phyloP scores from a whole-genome alignment of 92 coral and sea anemone genomes.

The Chrysogorgia sp. region DNA sequence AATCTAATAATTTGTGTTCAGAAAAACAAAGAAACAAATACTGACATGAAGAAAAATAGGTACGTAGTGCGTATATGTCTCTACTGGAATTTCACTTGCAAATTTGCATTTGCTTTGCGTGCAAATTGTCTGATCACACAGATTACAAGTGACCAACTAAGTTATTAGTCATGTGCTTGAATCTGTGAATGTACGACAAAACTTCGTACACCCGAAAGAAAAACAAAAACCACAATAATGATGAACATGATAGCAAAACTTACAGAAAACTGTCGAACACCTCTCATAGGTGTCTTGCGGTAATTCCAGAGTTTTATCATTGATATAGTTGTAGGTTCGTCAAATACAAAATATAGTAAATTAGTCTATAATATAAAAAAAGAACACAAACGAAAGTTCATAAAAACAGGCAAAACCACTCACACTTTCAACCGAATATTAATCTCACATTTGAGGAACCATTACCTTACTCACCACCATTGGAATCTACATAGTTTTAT shows the following conservation, averaged over 20 bases:
- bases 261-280: conserved; percentile 96
- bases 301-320: conserved; percentile 98
- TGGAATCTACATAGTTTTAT: too few relatives aligned
- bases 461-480: too few relatives aligned
- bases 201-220: not conserved
- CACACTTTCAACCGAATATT: too few relatives aligned
- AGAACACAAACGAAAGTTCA: not conserved
- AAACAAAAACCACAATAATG: not conserved
- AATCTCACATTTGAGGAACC: too few relatives aligned
- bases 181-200: not conserved
- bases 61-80: too few relatives aligned
- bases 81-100: not conserved
- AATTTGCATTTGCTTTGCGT: not conserved
- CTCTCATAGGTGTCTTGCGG: conserved; percentile 96
- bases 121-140: too few relatives aligned
- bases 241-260: conserved; percentile 20
- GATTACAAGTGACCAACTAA: too few relatives aligned
- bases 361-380: conserved; percentile 64
- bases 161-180: too few relatives aligned
- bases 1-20: not conserved
- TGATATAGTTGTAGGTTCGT: conserved; percentile 90
- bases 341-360: conserved; percentile 82
- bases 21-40: too few relatives aligned
- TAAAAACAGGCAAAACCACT: too few relatives aligned
- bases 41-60: too few relatives aligned